Base-by-base conservation (phyloP, 2,888 invertebrate species). In the Cyrtodaria siliqua region DNA sequence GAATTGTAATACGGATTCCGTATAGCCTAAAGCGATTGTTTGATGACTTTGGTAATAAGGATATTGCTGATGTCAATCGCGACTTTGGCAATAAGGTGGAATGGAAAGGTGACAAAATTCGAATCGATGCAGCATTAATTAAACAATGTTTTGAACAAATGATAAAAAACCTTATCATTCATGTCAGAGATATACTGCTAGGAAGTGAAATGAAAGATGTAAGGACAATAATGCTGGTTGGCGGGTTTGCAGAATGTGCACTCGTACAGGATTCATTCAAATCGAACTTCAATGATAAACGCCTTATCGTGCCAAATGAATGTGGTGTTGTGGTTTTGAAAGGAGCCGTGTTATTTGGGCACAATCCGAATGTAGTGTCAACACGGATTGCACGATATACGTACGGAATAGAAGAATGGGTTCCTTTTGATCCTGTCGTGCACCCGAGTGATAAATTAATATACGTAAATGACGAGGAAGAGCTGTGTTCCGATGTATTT, bases 311-410 rank as follows among this genome's bases (percentile, higher is more conserved):
- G 27, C 76, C 76, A n/a, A 52, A 61, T 23, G 76, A 77, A n/a
- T 56, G 71, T 3, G 70, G 76, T 8, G n/a, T 77, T 29, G 60
- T 67, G 1, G 76, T 77, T 20, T 47, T 77, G 0, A 77, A 77
- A 71, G 76, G 76, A 26, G 76, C 76, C 2, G 76, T 77, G 2
- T 38, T 66, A 4, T 67, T 63, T 42, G 76, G 76, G 26, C 76
- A 77, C 18, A 47, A 66, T 18, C 71, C 76, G 20, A 38, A 42
- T 14, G 50, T 63, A 9, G 64, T 77, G 16, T 66, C 66, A 4
- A 42, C 56, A 2, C 44, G 66, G n/a, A 44, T 18, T 4, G 44
- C 44, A 44, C 16, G 20, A 20, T 44, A 9, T 16, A 44, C 44
- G 6, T 44, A 44, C 20, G 44, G 44, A 6, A 6, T 18, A 9